Evolutionary conservation across 2,888 invertebrate genomes (phyloP).

Genomic region (Trichogramma evanescens): DNA sequence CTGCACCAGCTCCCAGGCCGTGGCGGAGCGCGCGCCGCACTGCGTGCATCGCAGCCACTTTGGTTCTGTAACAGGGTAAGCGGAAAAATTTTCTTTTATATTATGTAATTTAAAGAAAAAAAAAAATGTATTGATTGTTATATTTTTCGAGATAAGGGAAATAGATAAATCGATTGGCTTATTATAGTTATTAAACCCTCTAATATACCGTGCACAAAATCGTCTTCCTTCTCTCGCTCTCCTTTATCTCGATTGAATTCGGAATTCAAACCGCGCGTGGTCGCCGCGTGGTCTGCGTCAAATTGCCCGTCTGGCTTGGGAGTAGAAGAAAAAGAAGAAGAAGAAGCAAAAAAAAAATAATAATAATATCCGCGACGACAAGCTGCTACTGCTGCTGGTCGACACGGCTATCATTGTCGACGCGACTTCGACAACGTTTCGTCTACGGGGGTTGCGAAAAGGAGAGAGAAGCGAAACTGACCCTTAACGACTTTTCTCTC

Average conservation of each 20-base stretch:
- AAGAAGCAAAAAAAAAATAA: constrained; percentile 22
- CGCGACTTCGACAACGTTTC: too few species aligned
- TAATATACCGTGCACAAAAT: constrained; percentile 30
- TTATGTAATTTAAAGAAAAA: not conserved
- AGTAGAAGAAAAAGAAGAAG: not conserved
- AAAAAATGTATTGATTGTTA: too few species aligned
- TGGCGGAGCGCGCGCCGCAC: constrained; percentile 83
- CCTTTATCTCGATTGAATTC: constrained; percentile 37
- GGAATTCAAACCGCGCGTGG: constrained; percentile 38
- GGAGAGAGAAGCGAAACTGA: constrained; percentile 41
- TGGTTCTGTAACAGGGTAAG: constrained; percentile 68
- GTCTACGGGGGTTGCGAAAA: not conserved
- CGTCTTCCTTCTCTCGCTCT: not conserved
- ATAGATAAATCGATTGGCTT: constrained; percentile 20
- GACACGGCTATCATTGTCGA: not conserved
- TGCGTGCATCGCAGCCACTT: constrained; percentile 90
- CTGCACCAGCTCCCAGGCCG: constrained; percentile 93
- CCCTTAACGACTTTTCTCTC: constrained; percentile 47
- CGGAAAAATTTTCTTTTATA: not conserved
- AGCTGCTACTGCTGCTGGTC: constrained; percentile 16
- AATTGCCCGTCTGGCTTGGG: constrained; percentile 8
- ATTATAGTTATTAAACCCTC: constrained; percentile 33
- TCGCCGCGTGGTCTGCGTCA: constrained; percentile 35
- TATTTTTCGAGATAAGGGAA: not conserved
- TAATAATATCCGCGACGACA: constrained; percentile 38